Base-by-base conservation (phyloP, 2,113 vertebrate genomes). In the Talpa occidentalis region DNA sequence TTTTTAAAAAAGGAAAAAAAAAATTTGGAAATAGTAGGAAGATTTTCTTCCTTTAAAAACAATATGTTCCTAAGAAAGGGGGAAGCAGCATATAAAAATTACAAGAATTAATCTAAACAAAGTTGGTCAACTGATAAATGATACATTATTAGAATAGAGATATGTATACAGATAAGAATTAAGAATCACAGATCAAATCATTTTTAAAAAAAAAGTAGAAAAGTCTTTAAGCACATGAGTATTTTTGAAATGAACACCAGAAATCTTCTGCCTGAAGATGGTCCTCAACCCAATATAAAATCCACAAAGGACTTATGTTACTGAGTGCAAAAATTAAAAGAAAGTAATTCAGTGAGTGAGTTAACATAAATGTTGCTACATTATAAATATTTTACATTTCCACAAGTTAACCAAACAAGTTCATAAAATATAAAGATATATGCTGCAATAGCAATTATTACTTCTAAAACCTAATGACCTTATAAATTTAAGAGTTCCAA, bases 391-490 rank as follows among this genome's bases (percentile, higher is more conserved):
- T 87, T 85, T 14, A 95, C 89, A 84, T 94, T 96, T 96, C 96
- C 86, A 97, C 52, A 77, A 84, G 82, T 95, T 89, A 86, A 95
- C 81, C 94, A 93, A 95, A 96, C 44, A 95, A 87, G 72, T 96
- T 96, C 95, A 96, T 30, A 95, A 94, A 97, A 88, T 17, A 84
- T 95, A 97, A 97, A 73, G 81, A 97, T 97, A 98, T 95, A 90
- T 64, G 86, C 74, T 95, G 30, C 52, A 90, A 95, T 44, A 97
- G 78, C 59, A 96, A 64, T 74, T 93, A 96, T 5, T 59, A 95
- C 95, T 90, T 96, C 96, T 79, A 1, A 93, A 98, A 96, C 60
- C 80, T 94, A 97, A 95, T 92, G 95, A 96, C 91, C 93, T 90
- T 84, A 97, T 95, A 94, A 95, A 70, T 97, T 97, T 97, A 96